phyloP scores from a whole-genome alignment of 2,797 vertebrate species.

The Liasis olivaceus region DNA sequence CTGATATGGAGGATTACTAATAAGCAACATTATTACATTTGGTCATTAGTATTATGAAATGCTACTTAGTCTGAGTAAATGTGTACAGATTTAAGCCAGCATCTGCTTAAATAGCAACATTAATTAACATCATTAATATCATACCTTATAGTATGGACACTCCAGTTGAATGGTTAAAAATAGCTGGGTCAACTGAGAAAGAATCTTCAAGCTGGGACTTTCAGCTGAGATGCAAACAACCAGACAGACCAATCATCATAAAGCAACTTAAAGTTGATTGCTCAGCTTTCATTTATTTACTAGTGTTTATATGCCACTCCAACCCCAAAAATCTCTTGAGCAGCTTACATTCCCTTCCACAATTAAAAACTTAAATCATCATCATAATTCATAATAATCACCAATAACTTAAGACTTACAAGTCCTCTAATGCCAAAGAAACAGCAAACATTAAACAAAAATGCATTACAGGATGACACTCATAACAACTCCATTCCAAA shows the following conservation, averaged over 20 bases:
- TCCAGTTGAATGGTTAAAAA: slow-evolving; percentile 87
- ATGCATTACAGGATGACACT: not conserved
- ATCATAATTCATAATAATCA: not conserved
- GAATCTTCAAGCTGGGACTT: slow-evolving; percentile 72
- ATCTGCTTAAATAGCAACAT: not conserved
- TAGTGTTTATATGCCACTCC: not conserved
- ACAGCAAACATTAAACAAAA: not conserved
- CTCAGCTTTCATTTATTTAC: not conserved
- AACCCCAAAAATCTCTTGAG: not conserved
- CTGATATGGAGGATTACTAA: not conserved
- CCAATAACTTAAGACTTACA: not conserved
- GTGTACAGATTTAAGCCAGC: not conserved
- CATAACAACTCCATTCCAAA: not conserved
- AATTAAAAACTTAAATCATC: not conserved
- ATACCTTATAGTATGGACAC: slow-evolving; percentile 89
- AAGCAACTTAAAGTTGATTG: not conserved
- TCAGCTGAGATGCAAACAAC: slow-evolving; percentile 73
- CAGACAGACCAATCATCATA: slow-evolving; percentile 14
- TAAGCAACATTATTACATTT: not conserved
- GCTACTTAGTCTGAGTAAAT: not conserved
- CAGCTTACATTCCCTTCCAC: not conserved
- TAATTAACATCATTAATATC: not conserved
- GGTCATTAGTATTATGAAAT: not conserved
- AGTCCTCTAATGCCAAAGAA: not conserved
- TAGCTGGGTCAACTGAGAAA: slow-evolving; percentile 87